Base-by-base conservation (phyloP, 2,888 invertebrate genomes). In the Brenthis ino region DNA sequence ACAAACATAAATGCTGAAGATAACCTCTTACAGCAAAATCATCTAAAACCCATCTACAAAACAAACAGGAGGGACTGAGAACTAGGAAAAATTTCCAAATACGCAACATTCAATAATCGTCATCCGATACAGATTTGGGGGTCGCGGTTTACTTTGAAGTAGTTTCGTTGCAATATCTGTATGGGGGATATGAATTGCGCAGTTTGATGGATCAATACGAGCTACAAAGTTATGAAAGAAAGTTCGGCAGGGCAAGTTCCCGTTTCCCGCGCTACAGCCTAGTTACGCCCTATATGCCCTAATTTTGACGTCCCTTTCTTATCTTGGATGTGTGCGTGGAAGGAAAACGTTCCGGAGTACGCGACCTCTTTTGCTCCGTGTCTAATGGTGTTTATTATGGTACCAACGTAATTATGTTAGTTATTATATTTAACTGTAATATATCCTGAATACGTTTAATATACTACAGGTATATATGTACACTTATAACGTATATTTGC, bases 241-340 rank as follows among this genome's bases (percentile, higher is more conserved):
- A 92, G 85, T 92, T 91, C 85, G 89, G 89, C 87, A 88, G 86
- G 89, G 89, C 87, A 86, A 86, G 88, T 85, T 82, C 81, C 85
- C 86, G 87, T 89, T 82, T 81, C 88, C 83, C 88, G 83, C 61
- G 86, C 86, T 89, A 86, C 89, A 89, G 89, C 91, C 91, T 91
- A 91, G 91, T 88, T 91, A 88, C 91, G 87, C 90, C 89, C 85
- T 90, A 89, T 88, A 91, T 92, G 92, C 90, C 91, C 92, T 92
- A 92, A 91, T 92, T 92, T 88, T 89, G 89, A 86, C 83, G 84
- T 84, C 77, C 82, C 83, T 82, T 81, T 80, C 78, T 79, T 78
- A 77, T 75, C 75, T 74, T 77, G 80, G 68, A 76, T 82, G 84
- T 85, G 89, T 85, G 87, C 82, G 84, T 84, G 77, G 78, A 78